Evolutionary conservation across 2,888 invertebrate species (phyloP), one percentile per base, ranked within the genome.

Genomic region (Patella pellucida): DNA sequence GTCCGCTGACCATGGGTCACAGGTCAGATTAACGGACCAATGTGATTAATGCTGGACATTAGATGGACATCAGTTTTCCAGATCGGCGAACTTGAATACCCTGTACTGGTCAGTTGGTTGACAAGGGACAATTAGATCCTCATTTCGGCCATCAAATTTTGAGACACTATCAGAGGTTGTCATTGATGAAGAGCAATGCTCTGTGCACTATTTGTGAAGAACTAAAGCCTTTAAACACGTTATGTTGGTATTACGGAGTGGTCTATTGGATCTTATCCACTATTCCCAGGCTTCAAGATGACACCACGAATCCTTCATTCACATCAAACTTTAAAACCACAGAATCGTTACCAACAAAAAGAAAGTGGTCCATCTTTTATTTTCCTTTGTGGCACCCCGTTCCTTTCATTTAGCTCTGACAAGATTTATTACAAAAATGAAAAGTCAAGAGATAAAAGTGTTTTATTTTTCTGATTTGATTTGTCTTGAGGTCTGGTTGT

Each of bases 41-140:
- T 62, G 62, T 62, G 62, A 62, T 62, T 62, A 62, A 62, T 62
- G 62, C 62, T 23, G 62, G 19, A 62, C 62, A 62, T 62, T 62
- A 62, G 62, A 62, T 62, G 62, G 62, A 23, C 62, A 62, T 62
- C 62, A 62, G 62, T 62, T 62, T 62, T 62, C 62, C 62, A 62
- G 62, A 62, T 62, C 62, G 23, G 23, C 62, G 62, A 62, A 62
- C 23, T 62, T 62, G 62, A 62, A 62, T 62, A 19, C 62, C 62
- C 62, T 19, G 62, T 23, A 23, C 23, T 62, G 62, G 62, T 62
- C 62, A 62, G 62, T 62, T 62, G 23, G 62, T 62, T 62, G 62
- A 62, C 62, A 62, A 23, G 62, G 62, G 62, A 62, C 62, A 62
- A 62, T 62, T 62, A 62, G 62, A 62, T 62, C 62, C 62, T 62